A percentile compares a stretch with the other conserved stretches of the same genome.
phyloP scores from a whole-genome alignment of 2,888 invertebrate genomes.

The Dryocosmus kuriphilus region DNA sequence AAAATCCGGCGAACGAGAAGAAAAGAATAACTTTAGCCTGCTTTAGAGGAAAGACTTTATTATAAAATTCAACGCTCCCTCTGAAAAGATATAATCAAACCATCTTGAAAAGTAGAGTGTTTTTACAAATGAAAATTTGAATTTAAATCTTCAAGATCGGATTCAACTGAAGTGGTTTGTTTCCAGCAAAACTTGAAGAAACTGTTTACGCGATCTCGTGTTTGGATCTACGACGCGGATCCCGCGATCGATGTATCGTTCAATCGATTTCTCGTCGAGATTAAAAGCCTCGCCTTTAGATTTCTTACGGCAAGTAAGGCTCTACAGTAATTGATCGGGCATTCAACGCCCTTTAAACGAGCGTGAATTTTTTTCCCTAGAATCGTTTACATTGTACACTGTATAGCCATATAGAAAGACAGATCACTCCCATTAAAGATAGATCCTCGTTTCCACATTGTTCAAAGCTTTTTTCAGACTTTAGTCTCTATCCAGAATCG shows the following conservation, averaged over 20 bases:
- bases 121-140: not conserved
- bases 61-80: not conserved
- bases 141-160: not conserved
- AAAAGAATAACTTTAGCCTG: constrained; percentile 18
- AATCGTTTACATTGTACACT: constrained; percentile 30
- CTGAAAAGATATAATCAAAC: not conserved
- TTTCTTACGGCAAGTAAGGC: constrained; percentile 20
- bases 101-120: not conserved
- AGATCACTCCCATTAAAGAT: constrained; percentile 6
- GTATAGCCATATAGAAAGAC: constrained; percentile 19
- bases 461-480: constrained; percentile 3
- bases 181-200: not conserved
- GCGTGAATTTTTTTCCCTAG: constrained; percentile 1
- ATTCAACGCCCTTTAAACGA: constrained; percentile 22
- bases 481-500: not conserved
- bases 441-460: not conserved
- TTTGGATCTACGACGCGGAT: constrained; percentile 6
- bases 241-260: constrained; percentile 4
- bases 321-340: constrained; percentile 10
- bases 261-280: constrained; percentile 25
- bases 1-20: not conserved
- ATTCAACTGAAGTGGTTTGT: not conserved
- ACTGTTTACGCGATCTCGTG: constrained; percentile 22
- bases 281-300: constrained; percentile 3
- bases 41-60: not conserved